Conservation (phyloP, 2,888 invertebrate species). For the Synanthedon myopaeformis region DNA sequence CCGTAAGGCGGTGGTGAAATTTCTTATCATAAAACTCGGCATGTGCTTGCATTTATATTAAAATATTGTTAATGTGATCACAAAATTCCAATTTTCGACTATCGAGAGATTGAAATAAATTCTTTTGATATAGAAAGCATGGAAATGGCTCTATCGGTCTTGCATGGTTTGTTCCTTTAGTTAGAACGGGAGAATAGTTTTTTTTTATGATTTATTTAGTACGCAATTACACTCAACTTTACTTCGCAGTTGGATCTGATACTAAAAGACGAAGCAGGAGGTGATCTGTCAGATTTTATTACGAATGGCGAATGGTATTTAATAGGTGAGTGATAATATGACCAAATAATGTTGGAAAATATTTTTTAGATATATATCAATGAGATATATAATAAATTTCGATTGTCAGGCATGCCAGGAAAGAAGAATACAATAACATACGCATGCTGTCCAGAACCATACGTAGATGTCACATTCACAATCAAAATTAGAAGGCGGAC, state of each 20-base stretch:
- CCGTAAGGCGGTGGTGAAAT: too few relatives aligned
- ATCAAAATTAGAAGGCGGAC: conserved; percentile 96
- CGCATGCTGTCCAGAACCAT: conserved; percentile 94
- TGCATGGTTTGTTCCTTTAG: conserved; percentile 12
- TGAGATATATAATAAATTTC: neutral
- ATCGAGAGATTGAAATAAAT: too few relatives aligned
- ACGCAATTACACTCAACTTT: neutral
- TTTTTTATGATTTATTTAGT: neutral
- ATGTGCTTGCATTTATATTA: neutral
- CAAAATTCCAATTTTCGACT: too few relatives aligned
- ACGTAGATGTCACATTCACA: conserved; percentile 96
- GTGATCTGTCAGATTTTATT: conserved; percentile 97
- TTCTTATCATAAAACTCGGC: too few relatives aligned
- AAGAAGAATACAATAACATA: conserved; percentile 91
- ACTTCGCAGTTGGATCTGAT: conserved; percentile 89
- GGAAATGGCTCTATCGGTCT: conserved; percentile 1
- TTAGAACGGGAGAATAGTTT: neutral
- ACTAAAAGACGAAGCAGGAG: conserved; percentile 92
- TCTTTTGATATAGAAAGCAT: conserved; percentile 6
- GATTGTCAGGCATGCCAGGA: conserved; percentile 84
- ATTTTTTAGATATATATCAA: neutral
- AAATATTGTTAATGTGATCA: neutral
- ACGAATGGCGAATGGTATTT: conserved; percentile 99
- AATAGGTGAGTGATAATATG: conserved; percentile 79
- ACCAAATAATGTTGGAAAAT: too few relatives aligned